Evolutionary conservation across 1,140 invertebrate species (phyloP), one percentile per base, ranked within the genome.

Genomic region (Drosophila pectinifera): DNA sequence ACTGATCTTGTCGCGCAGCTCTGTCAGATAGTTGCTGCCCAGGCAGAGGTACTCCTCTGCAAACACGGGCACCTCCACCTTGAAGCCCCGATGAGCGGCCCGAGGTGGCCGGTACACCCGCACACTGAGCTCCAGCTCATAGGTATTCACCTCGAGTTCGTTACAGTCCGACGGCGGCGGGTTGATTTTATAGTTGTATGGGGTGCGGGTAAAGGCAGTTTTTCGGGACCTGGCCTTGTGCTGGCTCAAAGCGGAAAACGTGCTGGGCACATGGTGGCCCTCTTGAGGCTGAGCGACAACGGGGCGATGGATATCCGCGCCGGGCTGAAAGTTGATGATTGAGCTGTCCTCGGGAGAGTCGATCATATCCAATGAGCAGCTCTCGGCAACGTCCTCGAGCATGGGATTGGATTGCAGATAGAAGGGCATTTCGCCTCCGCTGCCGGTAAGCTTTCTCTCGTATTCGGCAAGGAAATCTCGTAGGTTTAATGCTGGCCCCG

Each of bases 1-100:
- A 1, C 85, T 92, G 56, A 97, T 95, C 68, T 94, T 94, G 78
- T 96, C 95, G 16, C 95, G 92, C 14, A 97, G 90, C 22, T 94
- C 93, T 26, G 93, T 93, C 63, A 97, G 91, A 26, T 92, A 93
- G 73, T 96, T 95, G 41, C 92, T 92, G 0, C 95, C 96, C 22
- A 94, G 78, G 22, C 96, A 92, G 13, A 94, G 81, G 45, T 95
- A 92, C 63, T 95, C 94, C 80, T 94, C 93, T 41, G 92, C 92
- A 43, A 95, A 94, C 26, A 93, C 80, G 8, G 93, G 93, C 7
- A 31, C 63, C 31, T 91, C 90, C 16, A 91, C 41, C n/a, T 82
- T 91, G n/a, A 54, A 84, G 26, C 77, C 68, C 7, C 78, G 51
- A 55, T 91, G 77, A 18, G 78, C 57, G 11, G 82, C 91, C 7